Evolutionary conservation across 2,113 vertebrate genomes (phyloP).

Genomic region (Cebus imitator): DNA sequence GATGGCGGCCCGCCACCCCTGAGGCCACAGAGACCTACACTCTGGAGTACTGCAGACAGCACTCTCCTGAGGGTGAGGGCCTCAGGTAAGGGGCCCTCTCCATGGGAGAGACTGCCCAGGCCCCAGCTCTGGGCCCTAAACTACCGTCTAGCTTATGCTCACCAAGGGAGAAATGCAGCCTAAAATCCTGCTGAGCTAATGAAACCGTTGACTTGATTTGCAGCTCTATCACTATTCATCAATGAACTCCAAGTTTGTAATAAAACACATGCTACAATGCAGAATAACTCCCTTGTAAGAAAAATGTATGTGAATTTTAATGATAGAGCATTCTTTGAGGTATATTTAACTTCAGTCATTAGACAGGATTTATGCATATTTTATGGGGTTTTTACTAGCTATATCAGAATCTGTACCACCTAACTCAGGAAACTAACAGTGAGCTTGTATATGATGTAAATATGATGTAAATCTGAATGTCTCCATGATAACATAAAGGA

Average conservation of each 20-base stretch:
- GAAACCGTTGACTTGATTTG: slow-evolving; percentile 33
- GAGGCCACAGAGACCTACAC: slow-evolving; percentile 87
- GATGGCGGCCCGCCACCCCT: slow-evolving; percentile 84
- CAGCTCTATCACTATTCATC: not conserved
- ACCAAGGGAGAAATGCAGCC: not conserved
- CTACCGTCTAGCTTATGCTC: slow-evolving; percentile 47
- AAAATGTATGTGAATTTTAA: slow-evolving; percentile 64
- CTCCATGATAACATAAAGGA: slow-evolving; percentile 26
- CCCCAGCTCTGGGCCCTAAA: not conserved
- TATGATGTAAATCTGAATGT: slow-evolving; percentile 45
- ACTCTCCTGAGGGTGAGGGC: slow-evolving; percentile 93
- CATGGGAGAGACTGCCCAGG: fast-evolving
- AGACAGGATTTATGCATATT: slow-evolving; percentile 56
- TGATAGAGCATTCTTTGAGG: slow-evolving; percentile 46
- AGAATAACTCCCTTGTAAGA: slow-evolving; percentile 47
- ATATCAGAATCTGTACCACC: slow-evolving; percentile 29
- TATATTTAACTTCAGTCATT: slow-evolving; percentile 63
- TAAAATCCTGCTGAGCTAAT: slow-evolving; percentile 52
- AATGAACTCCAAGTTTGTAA: slow-evolving; percentile 22
- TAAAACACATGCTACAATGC: slow-evolving; percentile 3
- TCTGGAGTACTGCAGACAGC: slow-evolving; percentile 95
- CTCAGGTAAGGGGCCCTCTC: slow-evolving; percentile 88
- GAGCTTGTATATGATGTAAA: slow-evolving; percentile 32
- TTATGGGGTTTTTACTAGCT: slow-evolving; percentile 46
- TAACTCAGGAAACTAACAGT: slow-evolving; percentile 38